Evolutionary conservation across 1,140 invertebrate genomes (phyloP).

Genomic region (Tetramorium parvispinum): DNA sequence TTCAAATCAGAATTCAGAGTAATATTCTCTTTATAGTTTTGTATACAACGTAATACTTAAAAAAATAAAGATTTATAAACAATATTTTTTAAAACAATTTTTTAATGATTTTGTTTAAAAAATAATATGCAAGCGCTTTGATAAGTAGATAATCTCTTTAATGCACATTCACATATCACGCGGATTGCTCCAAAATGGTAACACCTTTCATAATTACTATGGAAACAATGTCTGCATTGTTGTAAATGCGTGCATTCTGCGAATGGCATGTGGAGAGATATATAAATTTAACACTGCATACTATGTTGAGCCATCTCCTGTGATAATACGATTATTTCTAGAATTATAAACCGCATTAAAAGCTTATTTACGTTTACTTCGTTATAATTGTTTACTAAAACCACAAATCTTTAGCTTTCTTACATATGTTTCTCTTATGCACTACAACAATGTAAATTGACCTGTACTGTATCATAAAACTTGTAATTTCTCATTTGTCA

Average conservation of each 20-base stretch:
- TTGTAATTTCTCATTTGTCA: background rate
- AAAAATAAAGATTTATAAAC: background rate
- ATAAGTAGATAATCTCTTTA: slow-evolving; percentile 1
- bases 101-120: background rate
- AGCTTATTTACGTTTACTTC: slow-evolving; percentile 18
- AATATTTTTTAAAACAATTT: background rate
- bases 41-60: background rate
- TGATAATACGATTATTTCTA: slow-evolving; percentile 14
- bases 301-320: slow-evolving; percentile 3
- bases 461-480: background rate
- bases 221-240: slow-evolving; percentile 54
- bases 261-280: slow-evolving; percentile 45
- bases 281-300: slow-evolving; percentile 39
- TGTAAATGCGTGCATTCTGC: slow-evolving; percentile 52
- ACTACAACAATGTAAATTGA: background rate
- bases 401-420: background rate
- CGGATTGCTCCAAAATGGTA: slow-evolving; percentile 19
- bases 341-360: slow-evolving; percentile 10
- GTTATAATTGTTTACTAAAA: background rate
- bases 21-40: background rate
- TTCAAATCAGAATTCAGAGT: background rate
- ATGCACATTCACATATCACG: slow-evolving; percentile 2
- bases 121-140: background rate
- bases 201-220: slow-evolving; percentile 51
- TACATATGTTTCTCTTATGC: background rate